phyloP scores from a whole-genome alignment of 2,113 vertebrate species.

The Bubo bubo region DNA sequence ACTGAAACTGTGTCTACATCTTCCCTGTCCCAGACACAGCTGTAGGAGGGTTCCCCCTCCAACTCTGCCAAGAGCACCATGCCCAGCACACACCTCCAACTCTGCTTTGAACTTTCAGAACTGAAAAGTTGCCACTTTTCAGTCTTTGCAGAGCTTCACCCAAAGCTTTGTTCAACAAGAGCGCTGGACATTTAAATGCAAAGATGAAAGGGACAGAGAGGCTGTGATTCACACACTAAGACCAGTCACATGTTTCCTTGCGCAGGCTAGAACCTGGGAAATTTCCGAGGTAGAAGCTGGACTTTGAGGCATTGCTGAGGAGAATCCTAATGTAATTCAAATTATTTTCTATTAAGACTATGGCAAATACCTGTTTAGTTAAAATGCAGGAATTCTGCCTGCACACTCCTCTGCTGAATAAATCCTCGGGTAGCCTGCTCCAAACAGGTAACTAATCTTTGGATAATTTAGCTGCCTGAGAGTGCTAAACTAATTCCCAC shows the following conservation, averaged over 20 bases:
- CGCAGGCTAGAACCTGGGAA: not conserved
- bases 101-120: not conserved
- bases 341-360: slow-evolving; percentile 1
- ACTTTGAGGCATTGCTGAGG: not conserved
- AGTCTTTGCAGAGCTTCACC: not conserved
- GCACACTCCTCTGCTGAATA: not conserved
- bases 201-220: not conserved
- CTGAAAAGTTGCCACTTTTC: not conserved
- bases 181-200: not conserved
- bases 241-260: not conserved
- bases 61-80: not conserved
- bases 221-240: not conserved
- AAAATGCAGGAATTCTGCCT: slow-evolving; percentile 23
- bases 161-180: not conserved
- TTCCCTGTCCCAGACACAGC: not conserved
- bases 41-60: not conserved
- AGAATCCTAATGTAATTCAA: slow-evolving; percentile 9
- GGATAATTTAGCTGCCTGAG: slow-evolving; percentile 30
- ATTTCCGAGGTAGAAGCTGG: not conserved
- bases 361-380: slow-evolving; percentile 9
- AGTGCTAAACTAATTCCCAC: slow-evolving; percentile 50
- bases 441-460: slow-evolving; percentile 49
- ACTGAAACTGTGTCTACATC: not conserved
- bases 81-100: not conserved
- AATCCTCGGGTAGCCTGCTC: not conserved